Evolutionary conservation across 2,888 invertebrate species (phyloP).

Genomic region (Amorpha juglandis): DNA sequence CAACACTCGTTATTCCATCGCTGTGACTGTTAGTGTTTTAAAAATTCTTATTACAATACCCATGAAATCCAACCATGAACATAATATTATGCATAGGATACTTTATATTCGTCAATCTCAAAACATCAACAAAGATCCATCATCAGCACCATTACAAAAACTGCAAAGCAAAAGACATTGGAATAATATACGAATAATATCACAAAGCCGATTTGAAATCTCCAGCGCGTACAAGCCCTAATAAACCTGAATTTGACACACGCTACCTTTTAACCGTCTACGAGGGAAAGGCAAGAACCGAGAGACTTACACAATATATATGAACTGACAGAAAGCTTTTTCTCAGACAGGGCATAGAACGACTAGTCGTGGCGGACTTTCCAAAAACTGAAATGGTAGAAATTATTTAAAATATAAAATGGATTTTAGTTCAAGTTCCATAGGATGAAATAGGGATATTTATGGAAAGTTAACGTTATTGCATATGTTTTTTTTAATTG

Average conservation of each 20-base stretch:
- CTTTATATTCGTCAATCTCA: not conserved
- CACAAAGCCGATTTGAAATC: slow-evolving; percentile 12
- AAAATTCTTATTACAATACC: too few species aligned
- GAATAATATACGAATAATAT: slow-evolving; percentile 1
- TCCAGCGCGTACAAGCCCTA: slow-evolving; percentile 7
- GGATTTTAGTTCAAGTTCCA: not conserved
- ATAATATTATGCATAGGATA: too few species aligned
- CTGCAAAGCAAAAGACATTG: slow-evolving; percentile 2
- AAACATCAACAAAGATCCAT: too few species aligned
- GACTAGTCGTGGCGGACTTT: slow-evolving; percentile 15
- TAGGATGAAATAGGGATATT: not conserved
- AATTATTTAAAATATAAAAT: slow-evolving; percentile 21
- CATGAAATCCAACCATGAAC: too few species aligned
- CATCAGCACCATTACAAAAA: not conserved
- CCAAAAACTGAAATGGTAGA: slow-evolving; percentile 15
- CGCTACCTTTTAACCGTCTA: slow-evolving; percentile 16
- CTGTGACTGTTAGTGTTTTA: too few species aligned
- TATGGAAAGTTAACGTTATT: not conserved
- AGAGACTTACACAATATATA: slow-evolving; percentile 23
- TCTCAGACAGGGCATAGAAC: slow-evolving; percentile 18
- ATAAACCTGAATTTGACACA: slow-evolving; percentile 24
- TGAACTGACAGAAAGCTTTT: slow-evolving; percentile 22
- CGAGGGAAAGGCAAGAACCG: slow-evolving; percentile 17
- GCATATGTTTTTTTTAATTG: too few species aligned
- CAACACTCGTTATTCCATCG: too few species aligned